Evolutionary conservation across 1,140 invertebrate species (phyloP).

Genomic region (Lepidotrigona ventralis): DNA sequence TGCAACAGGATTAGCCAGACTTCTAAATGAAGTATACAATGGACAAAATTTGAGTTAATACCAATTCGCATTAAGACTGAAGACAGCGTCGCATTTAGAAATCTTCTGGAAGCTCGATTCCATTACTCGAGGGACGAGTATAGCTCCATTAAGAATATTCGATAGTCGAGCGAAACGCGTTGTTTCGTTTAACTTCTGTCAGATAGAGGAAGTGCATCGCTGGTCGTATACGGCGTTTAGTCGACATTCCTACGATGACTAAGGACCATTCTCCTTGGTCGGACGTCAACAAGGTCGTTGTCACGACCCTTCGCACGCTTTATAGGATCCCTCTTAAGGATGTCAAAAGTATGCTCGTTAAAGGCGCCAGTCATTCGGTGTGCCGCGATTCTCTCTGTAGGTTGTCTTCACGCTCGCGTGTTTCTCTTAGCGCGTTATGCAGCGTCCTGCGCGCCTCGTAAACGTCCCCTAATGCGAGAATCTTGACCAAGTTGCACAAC

Average conservation of each 20-base stretch:
- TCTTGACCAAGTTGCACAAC: not conserved
- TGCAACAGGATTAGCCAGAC: no score
- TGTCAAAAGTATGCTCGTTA: slow-evolving; percentile 61
- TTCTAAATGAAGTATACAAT: not conserved
- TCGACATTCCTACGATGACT: slow-evolving; percentile 67
- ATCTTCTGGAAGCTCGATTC: not conserved
- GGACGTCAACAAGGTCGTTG: slow-evolving; percentile 64
- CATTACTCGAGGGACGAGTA: not conserved
- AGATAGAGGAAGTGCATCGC: slow-evolving; percentile 51
- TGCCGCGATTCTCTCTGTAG: slow-evolving; percentile 2
- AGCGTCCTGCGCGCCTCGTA: slow-evolving; percentile 29
- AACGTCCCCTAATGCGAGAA: slow-evolving; percentile 45
- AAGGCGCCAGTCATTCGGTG: slow-evolving; percentile 56
- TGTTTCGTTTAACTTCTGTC: slow-evolving; percentile 30
- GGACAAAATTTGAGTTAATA: not conserved
- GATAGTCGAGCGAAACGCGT: slow-evolving; percentile 22
- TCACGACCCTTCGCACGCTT: slow-evolving; percentile 57
- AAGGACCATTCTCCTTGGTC: slow-evolving; percentile 48
- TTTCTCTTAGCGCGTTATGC: slow-evolving; percentile 21
- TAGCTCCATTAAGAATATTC: slow-evolving; percentile 44
- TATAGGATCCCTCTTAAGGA: slow-evolving; percentile 50
- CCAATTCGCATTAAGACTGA: not conserved
- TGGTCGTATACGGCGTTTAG: slow-evolving; percentile 30
- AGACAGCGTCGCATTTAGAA: not conserved
- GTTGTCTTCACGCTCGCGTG: slow-evolving; percentile 5